phyloP scores from a whole-genome alignment of 2,888 invertebrate genomes.

The Drosophila mayaguana region DNA sequence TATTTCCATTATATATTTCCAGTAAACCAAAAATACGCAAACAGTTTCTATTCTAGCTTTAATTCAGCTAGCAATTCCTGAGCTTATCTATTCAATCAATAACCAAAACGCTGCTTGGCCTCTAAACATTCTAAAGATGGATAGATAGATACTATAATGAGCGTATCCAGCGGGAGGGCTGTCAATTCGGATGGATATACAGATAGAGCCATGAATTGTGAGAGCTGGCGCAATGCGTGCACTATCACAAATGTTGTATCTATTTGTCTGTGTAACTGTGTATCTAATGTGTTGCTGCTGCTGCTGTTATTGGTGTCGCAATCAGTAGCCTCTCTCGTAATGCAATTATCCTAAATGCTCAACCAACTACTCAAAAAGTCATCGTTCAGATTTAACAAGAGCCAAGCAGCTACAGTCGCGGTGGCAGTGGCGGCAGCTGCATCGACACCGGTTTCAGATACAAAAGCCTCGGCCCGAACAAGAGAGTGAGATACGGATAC shows the following conservation, averaged over 20 bases:
- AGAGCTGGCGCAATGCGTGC: constrained; percentile 74
- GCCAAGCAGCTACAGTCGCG: constrained; percentile 45
- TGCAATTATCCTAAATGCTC: constrained; percentile 82
- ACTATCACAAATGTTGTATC: constrained; percentile 55
- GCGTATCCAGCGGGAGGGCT: constrained; percentile 30
- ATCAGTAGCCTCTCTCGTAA: constrained; percentile 73
- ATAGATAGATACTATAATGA: constrained; percentile 61
- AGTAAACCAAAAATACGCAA: background rate
- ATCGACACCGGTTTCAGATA: constrained; percentile 67
- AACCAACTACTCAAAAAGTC: constrained; percentile 83
- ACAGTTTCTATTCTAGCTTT: background rate
- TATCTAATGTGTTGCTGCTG: constrained; percentile 22
- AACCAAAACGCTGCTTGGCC: background rate
- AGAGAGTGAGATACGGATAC: constrained; percentile 45
- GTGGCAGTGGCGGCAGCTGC: constrained; percentile 54
- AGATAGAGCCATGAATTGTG: constrained; percentile 37
- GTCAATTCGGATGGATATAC: background rate
- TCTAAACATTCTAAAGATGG: constrained; percentile 29
- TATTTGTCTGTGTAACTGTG: constrained; percentile 25
- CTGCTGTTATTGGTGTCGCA: constrained; percentile 37
- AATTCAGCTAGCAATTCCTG: background rate
- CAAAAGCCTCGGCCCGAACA: constrained; percentile 45
- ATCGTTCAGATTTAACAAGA: constrained; percentile 83
- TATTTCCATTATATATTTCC: background rate
- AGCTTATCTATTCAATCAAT: constrained; percentile 3